Conservation (phyloP, 2,113 vertebrate genomes). For the Phyllopteryx taeniolatus region DNA sequence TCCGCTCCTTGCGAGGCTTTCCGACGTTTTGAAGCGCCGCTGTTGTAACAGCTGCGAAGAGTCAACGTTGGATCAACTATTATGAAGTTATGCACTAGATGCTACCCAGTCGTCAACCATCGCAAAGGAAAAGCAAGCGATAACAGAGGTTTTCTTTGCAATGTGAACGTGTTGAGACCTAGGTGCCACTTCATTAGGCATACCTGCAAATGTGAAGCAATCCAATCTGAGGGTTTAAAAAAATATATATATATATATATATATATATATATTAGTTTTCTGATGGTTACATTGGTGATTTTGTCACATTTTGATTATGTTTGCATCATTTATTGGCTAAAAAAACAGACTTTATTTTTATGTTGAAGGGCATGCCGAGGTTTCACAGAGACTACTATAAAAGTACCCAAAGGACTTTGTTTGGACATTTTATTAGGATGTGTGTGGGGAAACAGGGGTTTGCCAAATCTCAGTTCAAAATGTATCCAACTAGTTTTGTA, state of each 20-base stretch:
- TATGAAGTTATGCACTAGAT: not conserved
- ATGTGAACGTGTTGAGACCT: not conserved
- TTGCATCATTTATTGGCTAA: conserved; percentile 8
- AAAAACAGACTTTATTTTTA: not conserved
- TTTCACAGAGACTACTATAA: not conserved
- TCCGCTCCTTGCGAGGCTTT: conserved; percentile 75
- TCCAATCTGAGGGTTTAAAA: not conserved
- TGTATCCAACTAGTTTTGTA: not conserved
- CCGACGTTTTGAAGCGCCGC: conserved; percentile 12
- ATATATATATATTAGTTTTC: not conserved
- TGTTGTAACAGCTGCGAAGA: conserved; percentile 24
- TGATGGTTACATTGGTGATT: not conserved
- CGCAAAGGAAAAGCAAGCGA: not conserved
- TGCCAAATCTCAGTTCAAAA: too few species aligned
- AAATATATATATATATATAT: not conserved
- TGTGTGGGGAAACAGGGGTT: not conserved
- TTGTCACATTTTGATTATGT: not conserved
- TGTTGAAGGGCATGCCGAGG: not conserved
- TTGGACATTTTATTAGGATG: not conserved
- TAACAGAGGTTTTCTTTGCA: not conserved
- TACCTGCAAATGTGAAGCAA: not conserved
- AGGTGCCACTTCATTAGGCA: not conserved
- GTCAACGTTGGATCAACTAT: conserved; percentile 9
- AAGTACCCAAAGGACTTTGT: not conserved
- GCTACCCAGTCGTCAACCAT: not conserved